Percentiles rank a stretch among this genome's conserved stretches.
These are phyloP conservation scores for Brachymystax lenok DNA, from an alignment of 2,797 vertebrate species.

Conservation along the genomic window DNA sequence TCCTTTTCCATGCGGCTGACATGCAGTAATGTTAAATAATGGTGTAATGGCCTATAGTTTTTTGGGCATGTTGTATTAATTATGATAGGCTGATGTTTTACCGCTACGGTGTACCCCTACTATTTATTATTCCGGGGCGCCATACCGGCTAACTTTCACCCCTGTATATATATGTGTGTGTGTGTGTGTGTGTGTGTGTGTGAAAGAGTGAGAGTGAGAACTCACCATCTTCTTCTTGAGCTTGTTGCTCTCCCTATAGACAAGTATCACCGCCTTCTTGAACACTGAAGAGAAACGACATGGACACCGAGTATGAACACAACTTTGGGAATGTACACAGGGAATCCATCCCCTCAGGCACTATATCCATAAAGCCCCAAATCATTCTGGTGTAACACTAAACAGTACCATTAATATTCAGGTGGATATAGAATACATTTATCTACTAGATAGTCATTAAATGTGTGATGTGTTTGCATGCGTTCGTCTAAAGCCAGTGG, in stretches of 20 bases:
- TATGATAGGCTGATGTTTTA: too few relatives aligned
- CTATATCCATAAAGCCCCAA: neutral
- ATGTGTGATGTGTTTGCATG: neutral
- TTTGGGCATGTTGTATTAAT: too few relatives aligned
- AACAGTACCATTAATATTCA: neutral
- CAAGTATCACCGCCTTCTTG: slow-evolving; percentile 94
- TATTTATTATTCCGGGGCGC: too few relatives aligned
- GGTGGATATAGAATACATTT: neutral
- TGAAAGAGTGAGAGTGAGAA: too few relatives aligned
- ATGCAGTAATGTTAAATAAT: too few relatives aligned
- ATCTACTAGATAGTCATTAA: neutral
- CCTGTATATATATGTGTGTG: too few relatives aligned
- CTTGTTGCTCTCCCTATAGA: slow-evolving; percentile 94
- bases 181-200: too few relatives aligned
- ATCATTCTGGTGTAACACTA: neutral
- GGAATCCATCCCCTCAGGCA: slow-evolving; percentile 29
- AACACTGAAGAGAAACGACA: slow-evolving; percentile 81
- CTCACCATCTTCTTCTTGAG: slow-evolving; percentile 95
- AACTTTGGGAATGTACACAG: slow-evolving; percentile 49
- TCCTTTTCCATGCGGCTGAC: too few relatives aligned
- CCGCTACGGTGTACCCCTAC: too few relatives aligned
- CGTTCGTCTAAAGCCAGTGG: neutral
- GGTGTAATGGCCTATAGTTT: too few relatives aligned
- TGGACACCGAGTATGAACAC: slow-evolving; percentile 18
- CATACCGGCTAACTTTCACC: too few relatives aligned